phyloP scores from a whole-genome alignment of 2,888 invertebrate species.

The Athrips mouffetella region DNA sequence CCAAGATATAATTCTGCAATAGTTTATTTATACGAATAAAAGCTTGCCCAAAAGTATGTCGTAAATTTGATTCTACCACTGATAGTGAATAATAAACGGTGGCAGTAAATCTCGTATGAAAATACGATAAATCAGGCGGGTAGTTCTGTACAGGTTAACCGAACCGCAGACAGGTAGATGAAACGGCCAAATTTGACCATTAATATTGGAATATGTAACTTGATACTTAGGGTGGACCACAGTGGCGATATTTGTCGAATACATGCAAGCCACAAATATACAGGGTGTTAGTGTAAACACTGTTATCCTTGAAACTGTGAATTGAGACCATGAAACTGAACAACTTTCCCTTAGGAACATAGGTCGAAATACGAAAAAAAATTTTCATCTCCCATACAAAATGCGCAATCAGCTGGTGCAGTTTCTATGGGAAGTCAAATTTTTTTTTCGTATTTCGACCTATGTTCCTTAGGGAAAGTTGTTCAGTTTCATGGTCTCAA shows the following conservation, averaged over 20 bases:
- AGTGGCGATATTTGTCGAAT: background rate
- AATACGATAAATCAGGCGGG: constrained; percentile 68
- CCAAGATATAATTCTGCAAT: constrained; percentile 41
- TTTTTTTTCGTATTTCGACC: too few relatives aligned
- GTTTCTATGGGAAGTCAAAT: too few relatives aligned
- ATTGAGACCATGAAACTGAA: too few relatives aligned
- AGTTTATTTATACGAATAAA: constrained; percentile 56
- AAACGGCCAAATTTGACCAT: constrained; percentile 4
- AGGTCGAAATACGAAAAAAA: too few relatives aligned
- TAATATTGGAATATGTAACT: background rate
- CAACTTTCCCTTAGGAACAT: too few relatives aligned
- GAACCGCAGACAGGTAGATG: constrained; percentile 27
- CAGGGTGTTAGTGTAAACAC: too few relatives aligned
- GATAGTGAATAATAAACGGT: constrained; percentile 75
- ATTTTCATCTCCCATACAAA: too few relatives aligned
- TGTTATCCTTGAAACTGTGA: too few relatives aligned
- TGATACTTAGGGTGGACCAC: too few relatives aligned
- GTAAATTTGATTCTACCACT: constrained; percentile 69
- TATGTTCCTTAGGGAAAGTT: too few relatives aligned
- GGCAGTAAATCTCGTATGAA: constrained; percentile 72
- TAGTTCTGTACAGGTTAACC: constrained; percentile 52
- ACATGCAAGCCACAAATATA: background rate
- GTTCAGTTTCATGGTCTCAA: too few relatives aligned
- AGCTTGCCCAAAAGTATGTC: constrained; percentile 62
- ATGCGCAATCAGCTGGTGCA: too few relatives aligned